Conservation (phyloP, 2,797 vertebrate genomes). For the Notoglanidium macrostoma region DNA sequence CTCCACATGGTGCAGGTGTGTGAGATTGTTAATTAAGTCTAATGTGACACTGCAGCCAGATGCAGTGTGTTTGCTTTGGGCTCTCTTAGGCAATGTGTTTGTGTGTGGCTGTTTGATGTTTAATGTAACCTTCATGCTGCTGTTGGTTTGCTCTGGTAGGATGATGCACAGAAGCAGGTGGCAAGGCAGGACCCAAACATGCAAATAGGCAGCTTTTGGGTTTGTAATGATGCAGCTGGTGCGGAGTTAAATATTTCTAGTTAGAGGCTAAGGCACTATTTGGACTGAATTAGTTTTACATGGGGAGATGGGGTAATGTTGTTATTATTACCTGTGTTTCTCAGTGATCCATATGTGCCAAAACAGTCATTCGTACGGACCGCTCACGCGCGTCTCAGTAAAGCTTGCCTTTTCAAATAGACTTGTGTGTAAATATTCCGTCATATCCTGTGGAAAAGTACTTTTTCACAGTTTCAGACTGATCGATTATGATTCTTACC, state of each 20-base stretch:
- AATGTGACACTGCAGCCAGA: conserved; percentile 57
- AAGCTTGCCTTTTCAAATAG: too few relatives aligned
- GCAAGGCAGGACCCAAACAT: conserved; percentile 14
- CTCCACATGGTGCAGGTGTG: conserved; percentile 45
- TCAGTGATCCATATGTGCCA: too few relatives aligned
- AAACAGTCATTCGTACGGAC: too few relatives aligned
- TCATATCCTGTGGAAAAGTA: too few relatives aligned
- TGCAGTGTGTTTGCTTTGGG: conserved; percentile 16
- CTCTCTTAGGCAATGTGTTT: background rate
- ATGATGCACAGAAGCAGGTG: conserved; percentile 6
- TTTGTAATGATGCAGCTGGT: background rate
- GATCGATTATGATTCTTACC: too few relatives aligned
- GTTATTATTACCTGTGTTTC: too few relatives aligned
- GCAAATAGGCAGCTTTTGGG: conserved; percentile 18
- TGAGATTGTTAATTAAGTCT: conserved; percentile 64
- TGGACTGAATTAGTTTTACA: too few relatives aligned
- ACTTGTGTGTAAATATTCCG: too few relatives aligned
- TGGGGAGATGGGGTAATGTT: too few relatives aligned
- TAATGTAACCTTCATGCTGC: background rate
- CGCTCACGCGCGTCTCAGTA: too few relatives aligned
- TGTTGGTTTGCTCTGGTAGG: background rate
- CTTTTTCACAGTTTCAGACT: too few relatives aligned
- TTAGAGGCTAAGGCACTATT: background rate
- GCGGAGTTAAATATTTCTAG: background rate
- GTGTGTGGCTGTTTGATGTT: conserved; percentile 15